Evolutionary conservation across 1,140 invertebrate species (phyloP), one percentile per base, ranked within the genome.

Genomic region (Sycobia sp.): DNA sequence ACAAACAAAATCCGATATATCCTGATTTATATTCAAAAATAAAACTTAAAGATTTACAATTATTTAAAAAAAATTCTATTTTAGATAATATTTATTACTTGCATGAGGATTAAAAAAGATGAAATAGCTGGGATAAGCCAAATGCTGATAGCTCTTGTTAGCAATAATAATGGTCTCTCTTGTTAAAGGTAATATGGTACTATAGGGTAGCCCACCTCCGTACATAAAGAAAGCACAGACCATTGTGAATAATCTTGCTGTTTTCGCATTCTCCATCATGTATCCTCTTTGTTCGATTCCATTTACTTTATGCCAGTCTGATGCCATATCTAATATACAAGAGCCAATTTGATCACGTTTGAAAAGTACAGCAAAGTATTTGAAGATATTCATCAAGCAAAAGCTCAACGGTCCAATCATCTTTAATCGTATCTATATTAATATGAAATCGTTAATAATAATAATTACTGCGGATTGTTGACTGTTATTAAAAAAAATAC

Each of bases 121-220:
- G 10, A 69, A 69, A 23, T 74, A 69, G 7, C 69, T 43, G 20
- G 69, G 73, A 65, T 75, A 76, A 7, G 67, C 62, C 0, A 69
- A 18, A 1, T 44, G 20, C 25, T 49, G 60, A 3, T 55, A 14
- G 0, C 65, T 73, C 20, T 14, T 0, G 9, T 69, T 73, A 2
- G 51, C 29, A 0, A 44, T 18, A 9, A 29, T 22, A 1, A 4
- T 60, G 0, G 16, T 34, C 1, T 29, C 66, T 5, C 22, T 41
- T 1, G 62, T 54, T 1, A 70, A 32, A 3, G 65, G 66, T 56
- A 71, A n/a, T 7, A 72, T 39, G 0, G 62, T 69, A 14, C 62
- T 51, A 32, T 66, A 70, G 1, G 66, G 66, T 25, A 72, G 23
- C 4, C 69, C 72, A 13, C 68, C 71, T 0, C 13, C 62, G 18